A percentile compares a stretch with the other conserved stretches of the same genome.
These are phyloP conservation scores for Platorchestia sp. DNA, from an alignment of 1,140 invertebrate genomes.

Conservation along the genomic window DNA sequence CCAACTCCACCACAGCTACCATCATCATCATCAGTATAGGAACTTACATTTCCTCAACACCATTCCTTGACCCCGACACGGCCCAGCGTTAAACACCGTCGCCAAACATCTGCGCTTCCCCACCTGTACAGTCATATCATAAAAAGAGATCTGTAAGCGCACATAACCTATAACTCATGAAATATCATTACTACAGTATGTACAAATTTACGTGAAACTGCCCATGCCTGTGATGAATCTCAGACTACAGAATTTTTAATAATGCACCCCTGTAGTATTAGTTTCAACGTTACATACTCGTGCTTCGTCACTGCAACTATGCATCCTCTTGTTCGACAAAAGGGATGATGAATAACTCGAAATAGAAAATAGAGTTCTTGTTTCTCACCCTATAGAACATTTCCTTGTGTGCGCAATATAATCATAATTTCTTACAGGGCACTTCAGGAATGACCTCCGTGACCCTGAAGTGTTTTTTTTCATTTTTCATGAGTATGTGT, in stretches of 20 bases:
- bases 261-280: no score
- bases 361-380: not conserved
- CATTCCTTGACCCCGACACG: not conserved
- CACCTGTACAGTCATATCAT: not conserved
- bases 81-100: no score
- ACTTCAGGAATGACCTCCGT: not conserved
- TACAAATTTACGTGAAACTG: not conserved
- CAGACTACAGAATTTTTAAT: not conserved
- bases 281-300: not conserved
- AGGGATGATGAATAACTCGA: not conserved
- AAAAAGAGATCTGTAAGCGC: not conserved
- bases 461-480: not conserved
- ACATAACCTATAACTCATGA: not conserved
- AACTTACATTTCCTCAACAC: no score
- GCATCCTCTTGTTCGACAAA: not conserved
- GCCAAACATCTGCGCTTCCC: not conserved
- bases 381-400: not conserved
- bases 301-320: not conserved
- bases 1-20: no score
- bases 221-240: not conserved
- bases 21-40: no score
- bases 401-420: no score
- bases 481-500: no score
- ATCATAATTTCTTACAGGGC: no score
- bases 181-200: not conserved